Evolutionary conservation across 2,797 vertebrate genomes (phyloP), one percentile per base, ranked within the genome.

Genomic region (Smutsia temminckii): DNA sequence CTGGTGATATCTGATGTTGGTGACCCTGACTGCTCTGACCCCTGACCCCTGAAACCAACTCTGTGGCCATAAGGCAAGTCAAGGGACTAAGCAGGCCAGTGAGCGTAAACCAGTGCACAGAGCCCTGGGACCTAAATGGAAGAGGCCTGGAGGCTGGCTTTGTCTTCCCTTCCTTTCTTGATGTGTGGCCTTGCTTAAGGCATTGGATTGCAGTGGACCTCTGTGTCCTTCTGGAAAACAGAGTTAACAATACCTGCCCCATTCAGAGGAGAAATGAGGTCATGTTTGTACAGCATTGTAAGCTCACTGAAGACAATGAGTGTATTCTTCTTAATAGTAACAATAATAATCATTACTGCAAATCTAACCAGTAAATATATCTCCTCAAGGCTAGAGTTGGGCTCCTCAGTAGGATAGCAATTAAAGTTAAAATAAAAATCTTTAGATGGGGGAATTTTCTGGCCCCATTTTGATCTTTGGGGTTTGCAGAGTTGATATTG

Each of bases 281-380:
- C 96, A 97, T 96, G 95, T 90, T 85, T 96, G 74, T 93, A 95
- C 93, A 96, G 80, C 42, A 20, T 37, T 77, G 71, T 80, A 93
- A 96, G 88, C 81, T 95, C 69, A 14, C 61, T 78, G 95, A 61
- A 97, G 95, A 97, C 97, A 97, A 97, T 97, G 97, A 86, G 14
- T 74, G 93, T 94, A 97, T 97, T 97, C 96, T 97, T 96, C 80
- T 69, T 4, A 80, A 75, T 88, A 84, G 92, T 49, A 96, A 97
- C 96, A 97, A 97, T 96, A 97, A 97, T 97, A 97, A 96, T 95
- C 96, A 97, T 97, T 97, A 96, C 93, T 86, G 96, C 57, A 96
- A 95, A 93, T 94, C 94, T 96, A 96, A 94, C 95, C 95, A 93
- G 94, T 93, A 94, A 96, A 93, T 95, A 85, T 23, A 83, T 95